These are phyloP conservation scores for Eupithecia subumbrata DNA, from an alignment of 2,888 invertebrate species.

Conservation along the genomic window DNA sequence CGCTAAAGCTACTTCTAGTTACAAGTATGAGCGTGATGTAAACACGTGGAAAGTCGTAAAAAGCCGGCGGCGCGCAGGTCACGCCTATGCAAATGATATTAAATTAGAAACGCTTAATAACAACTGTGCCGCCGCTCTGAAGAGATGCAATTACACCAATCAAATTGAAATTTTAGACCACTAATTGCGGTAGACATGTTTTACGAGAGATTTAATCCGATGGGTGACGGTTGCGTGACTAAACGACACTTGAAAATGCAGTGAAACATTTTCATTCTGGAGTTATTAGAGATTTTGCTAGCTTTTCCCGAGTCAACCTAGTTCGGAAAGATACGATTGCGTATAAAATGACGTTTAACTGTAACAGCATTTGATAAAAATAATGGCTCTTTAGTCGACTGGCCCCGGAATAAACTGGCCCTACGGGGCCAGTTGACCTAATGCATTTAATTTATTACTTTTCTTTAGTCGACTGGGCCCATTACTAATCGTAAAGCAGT, in stretches of 20 bases:
- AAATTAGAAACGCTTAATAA: constrained; percentile 83
- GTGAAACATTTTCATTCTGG: constrained; percentile 11
- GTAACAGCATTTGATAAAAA: background rate
- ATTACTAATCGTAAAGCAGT: too few relatives aligned
- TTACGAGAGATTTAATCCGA: constrained; percentile 65
- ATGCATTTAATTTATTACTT: too few relatives aligned
- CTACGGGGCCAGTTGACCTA: too few relatives aligned
- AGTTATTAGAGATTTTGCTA: background rate
- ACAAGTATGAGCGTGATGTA: constrained; percentile 28
- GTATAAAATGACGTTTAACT: background rate
- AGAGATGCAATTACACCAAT: constrained; percentile 84
- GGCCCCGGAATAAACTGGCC: too few relatives aligned
- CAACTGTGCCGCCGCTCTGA: constrained; percentile 79
- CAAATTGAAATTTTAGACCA: constrained; percentile 80
- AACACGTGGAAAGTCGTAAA: constrained; percentile 36
- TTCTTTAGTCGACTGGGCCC: too few relatives aligned
- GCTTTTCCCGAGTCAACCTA: background rate
- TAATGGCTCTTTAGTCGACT: too few relatives aligned
- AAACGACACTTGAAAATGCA: constrained; percentile 35
- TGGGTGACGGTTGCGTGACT: constrained; percentile 48
- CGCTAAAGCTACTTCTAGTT: constrained; percentile 14
- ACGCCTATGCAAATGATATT: constrained; percentile 84
- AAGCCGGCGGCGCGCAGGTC: constrained; percentile 59
- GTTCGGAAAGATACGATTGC: background rate
- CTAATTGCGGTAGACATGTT: constrained; percentile 80